These are phyloP conservation scores for Gila robusta DNA, from an alignment of 2,797 vertebrate species.

Conservation along the genomic window DNA sequence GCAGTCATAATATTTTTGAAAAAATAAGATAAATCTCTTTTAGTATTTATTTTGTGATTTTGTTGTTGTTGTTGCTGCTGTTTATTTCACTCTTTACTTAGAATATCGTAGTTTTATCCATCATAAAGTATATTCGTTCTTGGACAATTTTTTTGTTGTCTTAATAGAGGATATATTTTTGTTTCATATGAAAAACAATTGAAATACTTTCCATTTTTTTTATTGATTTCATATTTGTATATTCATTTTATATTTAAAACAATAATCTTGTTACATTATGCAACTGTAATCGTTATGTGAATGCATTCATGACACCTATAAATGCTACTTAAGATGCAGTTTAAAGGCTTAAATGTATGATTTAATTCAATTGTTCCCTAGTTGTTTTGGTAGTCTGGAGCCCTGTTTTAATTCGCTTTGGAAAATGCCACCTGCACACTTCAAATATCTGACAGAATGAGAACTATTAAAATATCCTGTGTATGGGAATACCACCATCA, in stretches of 20 bases:
- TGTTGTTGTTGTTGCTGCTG: neutral
- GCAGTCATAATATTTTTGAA: neutral
- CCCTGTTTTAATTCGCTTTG: neutral
- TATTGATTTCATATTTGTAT: neutral
- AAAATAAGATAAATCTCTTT: neutral
- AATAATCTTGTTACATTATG: neutral
- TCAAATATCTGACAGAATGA: neutral
- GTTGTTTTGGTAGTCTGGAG: neutral
- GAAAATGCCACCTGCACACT: neutral
- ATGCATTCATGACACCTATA: neutral
- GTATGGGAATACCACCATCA: slow-evolving; percentile 49
- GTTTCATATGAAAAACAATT: neutral
- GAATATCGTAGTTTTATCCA: neutral
- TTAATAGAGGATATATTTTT: neutral
- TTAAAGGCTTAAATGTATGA: neutral
- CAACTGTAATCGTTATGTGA: neutral
- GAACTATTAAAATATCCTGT: neutral
- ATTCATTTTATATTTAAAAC: neutral
- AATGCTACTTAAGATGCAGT: neutral
- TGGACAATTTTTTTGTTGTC: neutral
- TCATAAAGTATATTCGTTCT: too few relatives aligned
- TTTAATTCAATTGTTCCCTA: neutral
- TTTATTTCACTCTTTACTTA: neutral
- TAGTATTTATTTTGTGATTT: too few relatives aligned
- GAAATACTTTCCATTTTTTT: neutral